phyloP scores from a whole-genome alignment of 2,113 vertebrate genomes.

The Nicator chloris region DNA sequence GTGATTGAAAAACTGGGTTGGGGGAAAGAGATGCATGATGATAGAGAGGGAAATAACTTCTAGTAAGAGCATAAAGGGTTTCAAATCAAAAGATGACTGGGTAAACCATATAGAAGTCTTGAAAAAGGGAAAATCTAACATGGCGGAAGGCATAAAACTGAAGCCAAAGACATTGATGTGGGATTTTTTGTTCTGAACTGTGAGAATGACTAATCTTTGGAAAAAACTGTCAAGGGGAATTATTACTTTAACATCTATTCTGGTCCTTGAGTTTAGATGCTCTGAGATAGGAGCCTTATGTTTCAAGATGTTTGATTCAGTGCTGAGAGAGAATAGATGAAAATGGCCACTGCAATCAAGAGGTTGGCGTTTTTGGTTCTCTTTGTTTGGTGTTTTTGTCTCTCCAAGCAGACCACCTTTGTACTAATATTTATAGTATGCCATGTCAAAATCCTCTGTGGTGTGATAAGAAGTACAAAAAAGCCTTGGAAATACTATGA shows the following conservation, averaged over 20 bases:
- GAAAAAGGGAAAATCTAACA: not conserved
- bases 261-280: not conserved
- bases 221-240: not conserved
- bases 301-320: fast-evolving
- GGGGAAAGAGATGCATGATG: not conserved
- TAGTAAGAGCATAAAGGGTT: not conserved
- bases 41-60: not conserved
- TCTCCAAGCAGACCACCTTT: not conserved
- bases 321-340: not conserved
- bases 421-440: not conserved
- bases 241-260: not conserved
- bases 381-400: not conserved
- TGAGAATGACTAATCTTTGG: not conserved
- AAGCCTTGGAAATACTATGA: not conserved
- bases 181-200: not conserved
- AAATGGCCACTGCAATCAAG: not conserved
- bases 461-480: not conserved
- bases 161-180: not conserved
- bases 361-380: not conserved
- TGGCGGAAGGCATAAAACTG: not conserved
- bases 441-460: not conserved
- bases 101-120: not conserved
- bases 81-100: not conserved
- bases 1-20: not conserved
- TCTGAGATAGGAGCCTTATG: not conserved